Conservation (phyloP, 2,888 invertebrate species). For the Periphyllus acericola region DNA sequence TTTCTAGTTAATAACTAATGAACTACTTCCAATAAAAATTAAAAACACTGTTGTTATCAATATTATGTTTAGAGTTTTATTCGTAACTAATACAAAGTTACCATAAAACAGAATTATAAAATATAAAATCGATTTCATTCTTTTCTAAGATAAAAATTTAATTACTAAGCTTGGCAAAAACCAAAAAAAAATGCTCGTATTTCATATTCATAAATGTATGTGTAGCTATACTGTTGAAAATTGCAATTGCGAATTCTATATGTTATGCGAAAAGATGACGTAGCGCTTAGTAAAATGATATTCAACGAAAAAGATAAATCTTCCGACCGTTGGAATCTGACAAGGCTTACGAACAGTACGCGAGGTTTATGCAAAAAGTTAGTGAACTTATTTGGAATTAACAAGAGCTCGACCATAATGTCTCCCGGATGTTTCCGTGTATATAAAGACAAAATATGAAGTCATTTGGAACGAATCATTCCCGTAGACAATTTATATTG, state of each 20-base stretch:
- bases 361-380: not conserved
- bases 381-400: not conserved
- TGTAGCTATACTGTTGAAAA: not conserved
- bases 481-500: not conserved
- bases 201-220: not conserved
- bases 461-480: not conserved
- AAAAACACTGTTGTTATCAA: too few species aligned
- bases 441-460: not conserved
- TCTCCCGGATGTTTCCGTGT: not conserved
- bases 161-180: too few species aligned
- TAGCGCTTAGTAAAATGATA: not conserved
- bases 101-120: too few species aligned
- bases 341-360: not conserved
- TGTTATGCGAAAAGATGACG: not conserved
- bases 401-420: not conserved
- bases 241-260: not conserved
- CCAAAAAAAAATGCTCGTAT: not conserved
- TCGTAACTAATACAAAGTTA: too few species aligned
- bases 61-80: too few species aligned
- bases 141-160: too few species aligned
- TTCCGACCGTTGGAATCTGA: not conserved
- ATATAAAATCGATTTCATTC: too few species aligned
- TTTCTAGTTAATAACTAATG: not conserved
- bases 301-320: not conserved
- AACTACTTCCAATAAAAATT: too few species aligned